Evolutionary conservation across 2,888 invertebrate genomes (phyloP), one percentile per base, ranked within the genome.

Genomic region (Oscheius onirici): DNA sequence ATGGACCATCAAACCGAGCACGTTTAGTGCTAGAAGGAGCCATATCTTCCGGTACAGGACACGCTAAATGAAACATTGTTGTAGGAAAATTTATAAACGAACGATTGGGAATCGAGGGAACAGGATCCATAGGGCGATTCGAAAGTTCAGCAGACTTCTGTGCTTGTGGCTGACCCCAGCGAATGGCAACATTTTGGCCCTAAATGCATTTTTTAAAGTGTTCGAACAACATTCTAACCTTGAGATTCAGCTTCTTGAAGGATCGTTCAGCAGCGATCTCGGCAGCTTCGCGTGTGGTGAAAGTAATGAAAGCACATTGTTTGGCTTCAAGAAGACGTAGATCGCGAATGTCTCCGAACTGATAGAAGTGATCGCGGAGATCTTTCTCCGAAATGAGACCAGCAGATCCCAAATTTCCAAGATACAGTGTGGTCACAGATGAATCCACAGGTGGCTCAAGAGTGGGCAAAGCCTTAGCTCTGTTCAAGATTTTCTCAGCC

Each of bases 151-250:
- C 86, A 5, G 85, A 83, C 52, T 84, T 85, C 76, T 89, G 88
- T 22, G 92, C 95, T 89, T 97, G 97, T 0, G 96, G 95, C 84
- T 95, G 92, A 0, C 97, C 97, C 99, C 99, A 99, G 88, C 97
- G 95, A 77, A 99, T 95, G n/a, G 95, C 95, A 1, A 97, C 91
- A 58, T 96, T 91, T 77, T 95, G 91, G 0, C 95, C 95, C 43
- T 83, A 52, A 51, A 81, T n/a, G n/a, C n/a, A n/a, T n/a, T n/a
- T n/a, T n/a, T 54, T 5, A 54, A 54, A 54, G 5, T 20, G 17
- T 3, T 17, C 15, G 17, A 22, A 11, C 5, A 17, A 5, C 10
- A 20, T 2, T 11, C 46, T 58, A n/a, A 78, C 83, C 72, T 93
- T 93, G 40, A 92, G 88, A 72, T 92, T 92, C 40, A 97, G 90